Evolutionary conservation across 2,797 vertebrate genomes (phyloP), one percentile per base, ranked within the genome.

Genomic region (Lerista edwardsae): DNA sequence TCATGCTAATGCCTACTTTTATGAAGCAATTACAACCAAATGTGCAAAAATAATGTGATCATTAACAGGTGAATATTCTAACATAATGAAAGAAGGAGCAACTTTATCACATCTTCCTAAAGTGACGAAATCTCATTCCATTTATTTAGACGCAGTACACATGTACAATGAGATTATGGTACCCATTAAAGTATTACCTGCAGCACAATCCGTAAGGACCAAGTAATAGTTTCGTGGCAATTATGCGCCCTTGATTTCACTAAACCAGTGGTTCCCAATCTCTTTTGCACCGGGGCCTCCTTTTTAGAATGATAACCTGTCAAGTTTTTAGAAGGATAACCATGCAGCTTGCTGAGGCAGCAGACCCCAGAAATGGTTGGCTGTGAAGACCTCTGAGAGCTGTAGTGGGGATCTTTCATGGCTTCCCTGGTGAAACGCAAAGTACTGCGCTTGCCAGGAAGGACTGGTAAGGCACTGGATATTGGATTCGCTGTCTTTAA

Each of bases 11-110:
- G 23, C 23, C 84, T 36, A 80, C 36, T 81, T 76, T 86, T 36
- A 73, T 81, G 47, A 80, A 73, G 41, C 87, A 91, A 57, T 78
- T 71, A 51, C 27, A 87, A 84, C 39, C 25, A 88, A 1, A 51
- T 59, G 12, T 88, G 71, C n/a, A 85, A 86, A 88, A 36, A 69
- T 64, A 55, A 72, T 9, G 23, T 71, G 55, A 86, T n/a, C 1
- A 89, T 74, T 36, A 29, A 64, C 7, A 44, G 34, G 25, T 0
- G 80, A 80, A 6, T 29, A 0, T 1, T 3, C 82, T 76, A 59
- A 29, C 23, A 12, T 64, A 75, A 68, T 29, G 41, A 10, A 71
- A 68, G 57, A 84, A 29, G 3, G 27, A 67, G 14, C 64, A 76
- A 55, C 67, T 61, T 73, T 79, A 73, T 79, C 69, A 79, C 27